These are phyloP conservation scores for Sanderia malayensis DNA, from an alignment of 30 jellyfish, hydroid and myxozoan species.

Conservation along the genomic window DNA sequence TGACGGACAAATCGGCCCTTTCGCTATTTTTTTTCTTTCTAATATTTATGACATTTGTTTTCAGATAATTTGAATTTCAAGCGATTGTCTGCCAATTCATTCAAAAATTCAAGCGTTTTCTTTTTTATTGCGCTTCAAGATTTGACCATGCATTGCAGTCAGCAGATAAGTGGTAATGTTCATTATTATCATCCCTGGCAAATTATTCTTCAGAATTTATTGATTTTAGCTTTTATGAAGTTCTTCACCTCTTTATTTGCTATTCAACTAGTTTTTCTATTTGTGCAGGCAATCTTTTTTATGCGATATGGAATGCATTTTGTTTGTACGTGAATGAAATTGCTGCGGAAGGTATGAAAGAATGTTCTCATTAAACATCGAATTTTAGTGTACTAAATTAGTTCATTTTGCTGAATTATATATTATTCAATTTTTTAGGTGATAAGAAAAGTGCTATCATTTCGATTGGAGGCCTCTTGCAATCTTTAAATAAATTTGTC, in stretches of 20 bases:
- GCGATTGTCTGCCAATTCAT: constrained; percentile 11
- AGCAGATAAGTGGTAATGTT: constrained; percentile 19
- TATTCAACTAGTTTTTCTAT: too few species aligned
- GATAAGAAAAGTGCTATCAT: constrained; percentile 18
- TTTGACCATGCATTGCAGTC: constrained; percentile 28
- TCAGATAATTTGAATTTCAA: background rate
- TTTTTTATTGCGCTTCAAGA: constrained; percentile 47
- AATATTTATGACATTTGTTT: background rate
- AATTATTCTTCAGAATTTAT: too few species aligned
- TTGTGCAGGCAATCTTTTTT: constrained; percentile 1
- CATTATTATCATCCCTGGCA: background rate
- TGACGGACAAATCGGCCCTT: too few species aligned
- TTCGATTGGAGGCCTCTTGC: constrained; percentile 40
- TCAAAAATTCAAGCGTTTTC: constrained; percentile 22
- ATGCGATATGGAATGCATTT: constrained; percentile 19
- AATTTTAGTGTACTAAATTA: too few species aligned
- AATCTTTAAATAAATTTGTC: constrained; percentile 15
- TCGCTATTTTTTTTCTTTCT: too few species aligned
- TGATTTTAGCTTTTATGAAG: too few species aligned
- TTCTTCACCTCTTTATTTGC: background rate
- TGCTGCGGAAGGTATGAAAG: constrained; percentile 13
- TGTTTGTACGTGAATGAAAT: background rate
- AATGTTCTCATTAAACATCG: too few species aligned
- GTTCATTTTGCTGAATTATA: too few species aligned
- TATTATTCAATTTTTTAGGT: constrained; percentile 2